Conservation (phyloP, 1,140 invertebrate species). For the Lordiphosa mommai region DNA sequence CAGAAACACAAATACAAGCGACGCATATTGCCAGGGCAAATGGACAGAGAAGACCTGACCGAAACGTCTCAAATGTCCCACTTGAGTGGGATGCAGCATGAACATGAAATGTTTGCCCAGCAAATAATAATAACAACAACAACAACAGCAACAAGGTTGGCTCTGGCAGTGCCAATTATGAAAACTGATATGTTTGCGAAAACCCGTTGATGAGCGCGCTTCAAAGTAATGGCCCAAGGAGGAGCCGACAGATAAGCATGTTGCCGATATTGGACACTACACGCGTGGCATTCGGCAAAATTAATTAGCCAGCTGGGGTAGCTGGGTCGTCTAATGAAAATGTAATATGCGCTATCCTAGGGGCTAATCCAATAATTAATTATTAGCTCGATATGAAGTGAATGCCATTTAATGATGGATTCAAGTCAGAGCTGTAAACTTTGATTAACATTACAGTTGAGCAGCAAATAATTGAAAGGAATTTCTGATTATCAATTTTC, state of each 20-base stretch:
- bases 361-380: slow-evolving; percentile 15
- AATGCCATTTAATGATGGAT: not conserved
- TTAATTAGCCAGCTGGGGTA: slow-evolving; percentile 43
- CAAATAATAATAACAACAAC: slow-evolving; percentile 29
- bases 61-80: slow-evolving; percentile 69
- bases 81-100: slow-evolving; percentile 67
- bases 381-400: slow-evolving; percentile 6
- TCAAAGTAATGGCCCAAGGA: slow-evolving; percentile 36
- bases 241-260: slow-evolving; percentile 19
- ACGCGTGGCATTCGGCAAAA: slow-evolving; percentile 58
- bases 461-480: too few relatives aligned
- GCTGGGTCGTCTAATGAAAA: slow-evolving; percentile 54
- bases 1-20: slow-evolving; percentile 18
- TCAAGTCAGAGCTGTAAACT: too few relatives aligned
- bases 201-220: slow-evolving; percentile 73
- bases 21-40: slow-evolving; percentile 30
- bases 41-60: slow-evolving; percentile 38
- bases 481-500: too few relatives aligned
- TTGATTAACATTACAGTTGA: too few relatives aligned
- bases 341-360: slow-evolving; percentile 40
- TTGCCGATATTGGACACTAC: slow-evolving; percentile 67
- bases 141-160: slow-evolving; percentile 19
- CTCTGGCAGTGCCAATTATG: slow-evolving; percentile 70
- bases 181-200: slow-evolving; percentile 75
- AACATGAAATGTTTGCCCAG: slow-evolving; percentile 73